phyloP scores from a whole-genome alignment of 2,113 vertebrate genomes.

The Brachyhypopomus gauderio region DNA sequence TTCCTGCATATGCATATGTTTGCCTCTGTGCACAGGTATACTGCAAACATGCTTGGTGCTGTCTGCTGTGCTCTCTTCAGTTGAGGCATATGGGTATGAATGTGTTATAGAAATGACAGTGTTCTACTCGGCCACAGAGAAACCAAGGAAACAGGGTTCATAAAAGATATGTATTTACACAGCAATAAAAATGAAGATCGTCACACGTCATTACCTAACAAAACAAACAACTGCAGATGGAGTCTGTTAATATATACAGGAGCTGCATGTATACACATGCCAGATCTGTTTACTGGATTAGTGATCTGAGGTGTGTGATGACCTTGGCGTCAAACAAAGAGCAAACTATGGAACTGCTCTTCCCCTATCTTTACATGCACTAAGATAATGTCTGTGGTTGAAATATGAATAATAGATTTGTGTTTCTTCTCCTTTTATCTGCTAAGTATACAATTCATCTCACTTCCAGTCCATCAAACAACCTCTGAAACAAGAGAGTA shows the following conservation, averaged over 20 bases:
- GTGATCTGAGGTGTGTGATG: conserved; percentile 41
- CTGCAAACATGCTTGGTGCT: background rate
- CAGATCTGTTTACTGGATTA: conserved; percentile 10
- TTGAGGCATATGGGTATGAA: background rate
- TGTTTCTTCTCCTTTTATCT: conserved; percentile 58
- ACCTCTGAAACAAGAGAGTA: conserved; percentile 59
- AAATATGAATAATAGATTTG: conserved; percentile 62
- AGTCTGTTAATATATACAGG: conserved; percentile 29
- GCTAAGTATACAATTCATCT: conserved; percentile 53
- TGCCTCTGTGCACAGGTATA: background rate
- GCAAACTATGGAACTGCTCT: conserved; percentile 20
- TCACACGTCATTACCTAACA: conserved; percentile 44
- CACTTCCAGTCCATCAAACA: conserved; percentile 48
- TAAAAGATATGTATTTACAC: conserved; percentile 50
- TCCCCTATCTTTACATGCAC: conserved; percentile 43
- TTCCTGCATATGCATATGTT: background rate
- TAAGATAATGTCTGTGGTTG: conserved; percentile 38
- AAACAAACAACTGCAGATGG: background rate
- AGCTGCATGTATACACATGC: conserved; percentile 3
- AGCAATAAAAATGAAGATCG: conserved; percentile 58
- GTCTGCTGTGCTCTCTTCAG: background rate
- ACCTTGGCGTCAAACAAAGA: conserved; percentile 59
- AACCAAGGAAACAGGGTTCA: conserved; percentile 35
- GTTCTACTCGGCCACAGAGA: conserved; percentile 2
- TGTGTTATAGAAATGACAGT: background rate